A percentile compares a stretch with the other conserved stretches of the same genome.
Evolutionary conservation across 2,797 vertebrate species (phyloP).

Genomic region (Stomatorhinus walkeri): DNA sequence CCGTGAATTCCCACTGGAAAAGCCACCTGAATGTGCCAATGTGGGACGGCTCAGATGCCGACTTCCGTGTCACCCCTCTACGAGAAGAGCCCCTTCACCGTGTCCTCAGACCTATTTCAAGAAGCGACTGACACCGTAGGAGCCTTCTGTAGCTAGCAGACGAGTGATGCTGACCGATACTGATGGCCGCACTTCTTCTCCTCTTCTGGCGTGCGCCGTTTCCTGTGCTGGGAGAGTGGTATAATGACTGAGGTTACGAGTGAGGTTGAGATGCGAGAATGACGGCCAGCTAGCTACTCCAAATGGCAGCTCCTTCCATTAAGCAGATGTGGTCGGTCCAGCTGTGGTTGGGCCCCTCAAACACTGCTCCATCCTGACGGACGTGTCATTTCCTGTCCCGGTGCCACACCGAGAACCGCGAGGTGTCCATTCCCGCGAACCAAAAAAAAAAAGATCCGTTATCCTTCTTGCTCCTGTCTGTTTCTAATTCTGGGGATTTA

Average conservation of each 20-base stretch:
- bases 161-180: neutral
- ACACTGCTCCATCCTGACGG: neutral
- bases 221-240: neutral
- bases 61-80: neutral
- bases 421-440: neutral
- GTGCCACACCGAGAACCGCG: neutral
- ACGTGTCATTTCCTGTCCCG: neutral
- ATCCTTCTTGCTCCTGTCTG: neutral
- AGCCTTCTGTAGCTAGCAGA: neutral
- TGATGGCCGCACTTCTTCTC: neutral
- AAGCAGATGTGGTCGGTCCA: neutral
- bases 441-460: neutral
- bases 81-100: neutral
- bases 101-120: neutral
- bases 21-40: neutral
- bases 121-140: neutral
- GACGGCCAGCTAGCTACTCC: neutral
- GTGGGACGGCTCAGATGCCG: neutral
- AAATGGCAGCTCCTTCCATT: neutral
- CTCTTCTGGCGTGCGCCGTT: neutral
- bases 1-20: neutral
- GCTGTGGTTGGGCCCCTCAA: neutral
- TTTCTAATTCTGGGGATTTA: slow-evolving; percentile 9
- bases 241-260: neutral
- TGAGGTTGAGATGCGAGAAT: neutral